Base-by-base conservation (phyloP, 1,140 invertebrate species). In the Musca domestica region DNA sequence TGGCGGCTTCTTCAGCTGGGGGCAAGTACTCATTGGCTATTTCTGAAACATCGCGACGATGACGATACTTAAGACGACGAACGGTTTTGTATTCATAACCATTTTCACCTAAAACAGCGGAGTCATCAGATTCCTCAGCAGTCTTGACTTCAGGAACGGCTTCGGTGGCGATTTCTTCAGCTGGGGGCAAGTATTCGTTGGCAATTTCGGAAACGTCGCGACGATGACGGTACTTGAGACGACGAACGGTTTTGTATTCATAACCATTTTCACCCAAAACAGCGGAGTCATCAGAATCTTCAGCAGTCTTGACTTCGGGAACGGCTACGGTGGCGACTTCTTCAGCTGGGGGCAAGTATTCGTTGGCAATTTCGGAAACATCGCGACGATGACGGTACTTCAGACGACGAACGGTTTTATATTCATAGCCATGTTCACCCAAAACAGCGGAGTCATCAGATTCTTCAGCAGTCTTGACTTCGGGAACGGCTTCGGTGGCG, bases 121-220 rank as follows among this genome's bases (percentile, higher is more conserved):
- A 73, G 14, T 75, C 75, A 12, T 73, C 69, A 12, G 61, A 41
- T 5, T 64, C 14, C 1, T 48, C 23, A 48, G 46, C 66, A 0
- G 69, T 48, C 17, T 66, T 34, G 1, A 51, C 23, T 67, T 52
- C 66, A 22, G 27, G 30, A 3, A 47, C 52, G n/a, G 52, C 70
- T 66, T 71, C 69, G 9, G 64, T 69, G 17, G 68, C 69, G 30
- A 66, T 56, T 22, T 73, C 72, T 49, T 72, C 69, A 46, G 66
- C 34, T n/a, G 76, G 74, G 27, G 76, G 74, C 54, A 78, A 64
- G 54, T 78, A 78, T 64, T 76, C 76, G 67, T 73, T 74, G 49
- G 68, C 72, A 67, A 78, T 67, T 58, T 74, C 73, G 0, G 71
- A 71, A 0, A 74, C 73, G 71, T 74, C 73, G 68, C 73, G 73